Percentiles rank a stretch among this genome's conserved stretches.
These are phyloP conservation scores for Exephanes ischioxanthus DNA, from an alignment of 2,888 invertebrate species.

Conservation along the genomic window DNA sequence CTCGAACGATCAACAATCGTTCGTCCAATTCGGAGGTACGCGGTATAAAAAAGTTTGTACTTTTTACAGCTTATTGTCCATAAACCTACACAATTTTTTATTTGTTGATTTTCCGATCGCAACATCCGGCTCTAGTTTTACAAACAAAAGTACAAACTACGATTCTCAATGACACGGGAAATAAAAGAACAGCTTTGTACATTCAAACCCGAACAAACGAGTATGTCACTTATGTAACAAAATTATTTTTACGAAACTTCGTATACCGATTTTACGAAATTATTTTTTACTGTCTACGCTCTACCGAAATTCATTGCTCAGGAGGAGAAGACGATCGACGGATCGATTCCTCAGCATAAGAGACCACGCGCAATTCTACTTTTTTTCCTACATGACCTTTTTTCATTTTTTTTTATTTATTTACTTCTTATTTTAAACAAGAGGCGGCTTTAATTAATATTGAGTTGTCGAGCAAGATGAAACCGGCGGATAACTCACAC, in stretches of 20 bases:
- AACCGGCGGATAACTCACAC: slow-evolving; percentile 41
- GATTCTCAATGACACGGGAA: no score
- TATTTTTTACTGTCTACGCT: background rate
- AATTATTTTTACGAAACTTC: no score
- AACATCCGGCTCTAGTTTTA: no score
- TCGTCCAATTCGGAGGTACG: slow-evolving; percentile 62
- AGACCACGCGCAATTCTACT: slow-evolving; percentile 33
- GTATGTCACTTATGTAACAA: no score
- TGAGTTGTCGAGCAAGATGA: slow-evolving; percentile 52
- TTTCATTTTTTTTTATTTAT: slow-evolving; percentile 23
- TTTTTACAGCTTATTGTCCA: no score
- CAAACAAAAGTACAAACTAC: no score
- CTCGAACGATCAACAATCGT: slow-evolving; percentile 66
- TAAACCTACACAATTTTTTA: no score
- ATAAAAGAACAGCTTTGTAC: no score
- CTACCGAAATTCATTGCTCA: background rate
- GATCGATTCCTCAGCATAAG: slow-evolving; percentile 51
- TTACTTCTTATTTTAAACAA: background rate
- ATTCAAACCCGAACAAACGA: no score
- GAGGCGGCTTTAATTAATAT: slow-evolving; percentile 50
- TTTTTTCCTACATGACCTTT: slow-evolving; percentile 18
- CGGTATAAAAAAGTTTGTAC: no score
- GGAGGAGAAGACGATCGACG: slow-evolving; percentile 29
- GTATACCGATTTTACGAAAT: no score
- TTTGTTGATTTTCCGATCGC: no score